Percentiles rank a stretch among this genome's conserved stretches.
phyloP scores from a whole-genome alignment of 1,140 invertebrate genomes.

The Agrypnia vestita region DNA sequence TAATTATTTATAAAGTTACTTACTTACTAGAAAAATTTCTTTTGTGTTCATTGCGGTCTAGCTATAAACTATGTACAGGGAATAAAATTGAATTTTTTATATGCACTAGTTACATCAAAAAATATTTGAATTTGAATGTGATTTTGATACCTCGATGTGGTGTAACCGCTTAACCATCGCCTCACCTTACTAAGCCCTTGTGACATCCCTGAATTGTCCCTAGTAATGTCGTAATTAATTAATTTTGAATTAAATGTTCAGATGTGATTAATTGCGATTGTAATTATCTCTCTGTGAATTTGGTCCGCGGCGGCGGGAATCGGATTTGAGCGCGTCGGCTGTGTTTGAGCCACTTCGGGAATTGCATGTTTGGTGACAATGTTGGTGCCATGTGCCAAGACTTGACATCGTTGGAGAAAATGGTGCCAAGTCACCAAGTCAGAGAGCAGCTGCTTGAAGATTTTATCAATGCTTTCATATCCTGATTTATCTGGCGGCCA shows the following conservation, averaged over 20 bases:
- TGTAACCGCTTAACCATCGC: too few relatives aligned
- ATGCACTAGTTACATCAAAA: too few relatives aligned
- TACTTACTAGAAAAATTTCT: too few relatives aligned
- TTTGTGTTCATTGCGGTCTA: too few relatives aligned
- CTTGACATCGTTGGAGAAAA: background rate
- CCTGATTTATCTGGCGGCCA: background rate
- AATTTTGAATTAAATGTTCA: background rate
- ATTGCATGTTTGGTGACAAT: conserved; percentile 1
- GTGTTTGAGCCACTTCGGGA: background rate
- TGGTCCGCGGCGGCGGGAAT: background rate
- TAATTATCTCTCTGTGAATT: background rate
- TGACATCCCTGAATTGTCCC: too few relatives aligned
- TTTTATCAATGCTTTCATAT: background rate
- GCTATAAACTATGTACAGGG: too few relatives aligned
- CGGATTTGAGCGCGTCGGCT: conserved; percentile 5
- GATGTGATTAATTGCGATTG: background rate
- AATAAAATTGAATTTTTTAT: too few relatives aligned
- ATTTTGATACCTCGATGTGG: too few relatives aligned
- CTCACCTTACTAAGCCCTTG: too few relatives aligned
- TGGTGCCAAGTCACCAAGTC: conserved; percentile 11
- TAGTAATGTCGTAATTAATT: background rate
- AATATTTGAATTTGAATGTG: too few relatives aligned
- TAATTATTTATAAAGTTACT: too few relatives aligned
- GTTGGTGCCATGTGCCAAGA: background rate
- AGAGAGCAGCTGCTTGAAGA: background rate